These are phyloP conservation scores for Euspilapteryx auroguttella DNA, from an alignment of 2,888 invertebrate species.

Conservation along the genomic window DNA sequence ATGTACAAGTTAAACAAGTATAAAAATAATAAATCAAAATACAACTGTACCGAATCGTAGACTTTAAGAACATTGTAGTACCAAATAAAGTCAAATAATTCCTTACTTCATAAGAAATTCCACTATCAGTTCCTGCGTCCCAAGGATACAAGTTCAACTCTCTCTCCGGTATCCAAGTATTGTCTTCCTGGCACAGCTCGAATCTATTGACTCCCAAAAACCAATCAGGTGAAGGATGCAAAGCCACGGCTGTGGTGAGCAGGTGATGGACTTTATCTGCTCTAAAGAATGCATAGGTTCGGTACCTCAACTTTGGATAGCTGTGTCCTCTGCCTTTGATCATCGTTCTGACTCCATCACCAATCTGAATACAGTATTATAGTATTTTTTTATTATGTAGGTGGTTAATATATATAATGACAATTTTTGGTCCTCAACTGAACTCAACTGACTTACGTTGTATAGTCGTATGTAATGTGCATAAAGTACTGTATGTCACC, in stretches of 20 bases:
- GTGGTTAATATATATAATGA: no score
- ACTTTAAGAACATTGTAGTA: no score
- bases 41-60: no score
- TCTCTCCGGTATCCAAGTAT: constrained; percentile 84
- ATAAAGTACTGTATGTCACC: no score
- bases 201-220: constrained; percentile 89
- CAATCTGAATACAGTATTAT: constrained; percentile 19
- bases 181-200: constrained; percentile 84
- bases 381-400: no score
- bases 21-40: no score
- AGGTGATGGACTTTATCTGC: constrained; percentile 33
- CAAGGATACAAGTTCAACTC: constrained; percentile 88
- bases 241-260: constrained; percentile 26
- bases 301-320: constrained; percentile 32
- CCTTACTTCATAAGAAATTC: constrained; percentile 86
- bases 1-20: not conserved
- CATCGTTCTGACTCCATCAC: constrained; percentile 36
- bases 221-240: constrained; percentile 86
- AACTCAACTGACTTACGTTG: no score
- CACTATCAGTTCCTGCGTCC: constrained; percentile 95
- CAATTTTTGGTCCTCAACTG: no score
- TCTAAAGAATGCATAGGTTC: constrained; percentile 37
- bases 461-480: no score
- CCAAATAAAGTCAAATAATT: no score
- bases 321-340: constrained; percentile 47